Conservation (phyloP, 2,113 vertebrate species). For the Periophthalmus modestus region DNA sequence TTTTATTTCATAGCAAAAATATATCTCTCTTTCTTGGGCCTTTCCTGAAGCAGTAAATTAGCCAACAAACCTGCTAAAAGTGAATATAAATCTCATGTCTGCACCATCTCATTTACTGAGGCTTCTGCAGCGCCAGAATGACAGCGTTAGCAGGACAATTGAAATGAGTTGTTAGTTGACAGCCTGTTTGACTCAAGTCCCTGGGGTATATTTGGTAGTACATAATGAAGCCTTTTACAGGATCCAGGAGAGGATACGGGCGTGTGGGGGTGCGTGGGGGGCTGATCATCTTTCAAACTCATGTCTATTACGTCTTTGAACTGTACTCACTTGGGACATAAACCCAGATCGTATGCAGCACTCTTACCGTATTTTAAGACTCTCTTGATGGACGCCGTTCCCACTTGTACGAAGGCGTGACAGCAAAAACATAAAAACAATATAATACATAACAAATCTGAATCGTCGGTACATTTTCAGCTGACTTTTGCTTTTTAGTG, state of each 20-base stretch:
- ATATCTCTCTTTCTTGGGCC: background rate
- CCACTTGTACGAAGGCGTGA: conserved; percentile 27
- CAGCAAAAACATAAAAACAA: background rate
- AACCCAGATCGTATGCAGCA: conserved; percentile 30
- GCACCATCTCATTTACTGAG: background rate
- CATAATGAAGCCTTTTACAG: conserved; percentile 47
- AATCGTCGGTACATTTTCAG: conserved; percentile 1
- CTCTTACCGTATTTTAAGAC: conserved; percentile 32
- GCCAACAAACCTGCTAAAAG: background rate
- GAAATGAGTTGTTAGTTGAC: conserved; percentile 30
- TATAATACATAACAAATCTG: background rate
- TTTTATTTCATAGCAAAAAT: background rate
- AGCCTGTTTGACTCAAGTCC: conserved; percentile 48
- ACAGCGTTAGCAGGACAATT: conserved; percentile 5
- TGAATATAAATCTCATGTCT: background rate
- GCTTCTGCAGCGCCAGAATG: background rate
- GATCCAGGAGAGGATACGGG: conserved; percentile 40
- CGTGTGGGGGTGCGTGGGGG: conserved; percentile 38
- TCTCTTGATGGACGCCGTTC: conserved; percentile 42
- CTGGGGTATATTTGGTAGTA: conserved; percentile 49
- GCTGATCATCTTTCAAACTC: conserved; percentile 40
- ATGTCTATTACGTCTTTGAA: conserved; percentile 33
- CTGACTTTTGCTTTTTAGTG: conserved; percentile 5
- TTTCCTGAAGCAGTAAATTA: background rate
- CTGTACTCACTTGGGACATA: conserved; percentile 44